Evolutionary conservation across 2,113 vertebrate species (phyloP).

Genomic region (Clarias macrocephalus): DNA sequence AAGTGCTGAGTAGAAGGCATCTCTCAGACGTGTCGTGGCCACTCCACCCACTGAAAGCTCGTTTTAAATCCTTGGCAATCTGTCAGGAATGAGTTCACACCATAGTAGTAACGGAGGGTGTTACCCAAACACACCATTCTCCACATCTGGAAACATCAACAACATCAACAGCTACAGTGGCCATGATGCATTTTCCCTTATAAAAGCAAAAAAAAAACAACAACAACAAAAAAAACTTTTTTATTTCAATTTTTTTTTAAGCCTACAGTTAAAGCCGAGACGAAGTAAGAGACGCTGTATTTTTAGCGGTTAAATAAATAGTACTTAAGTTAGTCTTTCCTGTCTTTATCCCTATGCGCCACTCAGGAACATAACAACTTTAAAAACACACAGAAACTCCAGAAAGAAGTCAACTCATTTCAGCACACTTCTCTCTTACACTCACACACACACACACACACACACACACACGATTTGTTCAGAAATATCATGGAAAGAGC

Average conservation of each 20-base stretch:
- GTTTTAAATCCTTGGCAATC: slow-evolving; percentile 29
- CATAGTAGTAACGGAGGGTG: slow-evolving; percentile 29
- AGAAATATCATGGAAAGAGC: slow-evolving; percentile 68
- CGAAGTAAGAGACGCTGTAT: background rate
- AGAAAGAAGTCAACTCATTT: slow-evolving; percentile 36
- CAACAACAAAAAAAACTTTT: background rate
- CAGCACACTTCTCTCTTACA: background rate
- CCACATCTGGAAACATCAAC: slow-evolving; percentile 39
- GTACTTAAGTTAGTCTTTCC: background rate
- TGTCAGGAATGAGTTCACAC: slow-evolving; percentile 38
- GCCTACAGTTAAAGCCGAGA: background rate
- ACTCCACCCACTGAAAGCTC: background rate
- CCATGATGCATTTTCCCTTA: background rate
- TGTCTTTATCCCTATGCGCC: background rate
- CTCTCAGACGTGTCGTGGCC: background rate
- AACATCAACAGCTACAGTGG: slow-evolving; percentile 25
- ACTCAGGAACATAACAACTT: slow-evolving; percentile 51
- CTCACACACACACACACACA: slow-evolving; percentile 52
- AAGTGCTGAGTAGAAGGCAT: background rate
- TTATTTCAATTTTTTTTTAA: background rate
- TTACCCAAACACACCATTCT: slow-evolving; percentile 18
- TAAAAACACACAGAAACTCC: slow-evolving; percentile 53
- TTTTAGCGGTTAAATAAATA: slow-evolving; percentile 29
- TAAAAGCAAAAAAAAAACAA: background rate
- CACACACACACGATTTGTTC: slow-evolving; percentile 60